Percentiles rank a stretch among this genome's conserved stretches.
Conservation (phyloP, 1,140 invertebrate species). For the Eriosoma lanigerum region DNA sequence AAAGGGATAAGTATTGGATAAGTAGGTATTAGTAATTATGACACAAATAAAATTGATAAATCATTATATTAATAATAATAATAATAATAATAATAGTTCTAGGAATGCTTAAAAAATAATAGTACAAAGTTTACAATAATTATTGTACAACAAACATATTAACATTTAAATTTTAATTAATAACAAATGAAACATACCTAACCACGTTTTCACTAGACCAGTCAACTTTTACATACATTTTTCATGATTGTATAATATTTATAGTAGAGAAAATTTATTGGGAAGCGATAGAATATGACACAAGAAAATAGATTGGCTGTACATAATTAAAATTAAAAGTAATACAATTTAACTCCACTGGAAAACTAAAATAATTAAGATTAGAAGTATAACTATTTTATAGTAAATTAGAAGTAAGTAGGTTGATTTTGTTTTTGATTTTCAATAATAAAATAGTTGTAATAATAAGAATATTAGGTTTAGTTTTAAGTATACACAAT, state of each 20-base stretch:
- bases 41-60: conserved; percentile 13
- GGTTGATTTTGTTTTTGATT: conserved; percentile 17
- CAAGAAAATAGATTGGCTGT: conserved; percentile 11
- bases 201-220: conserved; percentile 30
- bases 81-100: conserved; percentile 29
- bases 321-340: conserved; percentile 19
- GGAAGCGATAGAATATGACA: conserved; percentile 30
- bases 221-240: conserved; percentile 37
- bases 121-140: conserved; percentile 41
- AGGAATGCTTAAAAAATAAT: conserved; percentile 48
- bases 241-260: conserved; percentile 50
- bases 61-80: conserved; percentile 43
- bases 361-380: conserved; percentile 33
- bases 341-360: conserved; percentile 7
- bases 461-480: conserved; percentile 5
- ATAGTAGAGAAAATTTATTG: conserved; percentile 26
- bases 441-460: conserved; percentile 19
- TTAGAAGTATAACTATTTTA: conserved; percentile 23
- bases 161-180: conserved; percentile 28
- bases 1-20: background rate
- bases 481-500: background rate
- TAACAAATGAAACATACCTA: conserved; percentile 43
- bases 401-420: conserved; percentile 32
- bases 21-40: no score
- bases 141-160: conserved; percentile 47